Base-by-base conservation (phyloP, 2,888 invertebrate species). In the Dermolepida albohirtum region DNA sequence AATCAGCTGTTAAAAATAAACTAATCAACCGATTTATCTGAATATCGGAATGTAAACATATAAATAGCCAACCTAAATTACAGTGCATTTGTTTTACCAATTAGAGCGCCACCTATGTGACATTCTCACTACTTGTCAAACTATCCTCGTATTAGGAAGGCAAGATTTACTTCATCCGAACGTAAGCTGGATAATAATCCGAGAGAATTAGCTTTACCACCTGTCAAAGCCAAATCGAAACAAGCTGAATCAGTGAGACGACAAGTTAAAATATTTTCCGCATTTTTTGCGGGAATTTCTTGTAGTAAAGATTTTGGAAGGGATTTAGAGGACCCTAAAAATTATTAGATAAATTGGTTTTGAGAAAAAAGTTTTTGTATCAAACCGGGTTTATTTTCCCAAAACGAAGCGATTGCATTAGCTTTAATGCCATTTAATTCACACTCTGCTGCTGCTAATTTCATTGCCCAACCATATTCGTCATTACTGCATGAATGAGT, bases 191-290 rank as follows among this genome's bases (percentile, higher is more conserved):
- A 81, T 51, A 94, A 82, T 41, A 90, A 80, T 0, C 91, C 92
- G 8, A 95, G 81, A 1, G 94, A 93, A 1, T 90, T 89, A 8
- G 92, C 94, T 81, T 94, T 94, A 0, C 93, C 94, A 0, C 95
- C 95, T 0, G 92, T 90, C 7, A 90, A 79, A 7, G 82, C 79
- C 0, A 87, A 81, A 70, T 87, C 87, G 16, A 85, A 83, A 27
- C 89, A 87, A 10, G 84, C 84, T 0, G 78, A 76, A 10, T 85
- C 84, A 7, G 83, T 81, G 17, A 90, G 86, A 0, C 80, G 71
- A 4, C 73, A 59, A 0, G 77, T 71, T 39, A 77, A 68, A 63
- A 66, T 55, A n/a, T 70, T 41, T 11, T 75, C 75, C 11, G 74
- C 43, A 2, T 16, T 50, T 16, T 72, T 71, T 0, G 72, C 70